phyloP scores from a whole-genome alignment of 2,113 vertebrate species.

The Tragulus kanchil region DNA sequence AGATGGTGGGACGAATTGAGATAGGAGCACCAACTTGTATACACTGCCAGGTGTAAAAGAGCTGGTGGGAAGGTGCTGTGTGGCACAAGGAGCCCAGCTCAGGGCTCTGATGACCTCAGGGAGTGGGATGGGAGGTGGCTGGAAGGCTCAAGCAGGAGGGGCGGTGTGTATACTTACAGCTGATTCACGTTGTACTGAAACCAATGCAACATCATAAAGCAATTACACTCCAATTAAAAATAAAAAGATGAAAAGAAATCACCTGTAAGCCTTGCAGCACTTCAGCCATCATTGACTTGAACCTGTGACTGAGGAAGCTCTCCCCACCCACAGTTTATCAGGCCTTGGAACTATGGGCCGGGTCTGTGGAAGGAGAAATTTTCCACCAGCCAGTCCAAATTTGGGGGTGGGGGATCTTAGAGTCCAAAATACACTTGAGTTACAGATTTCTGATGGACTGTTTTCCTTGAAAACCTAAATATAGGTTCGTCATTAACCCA shows the following conservation, averaged over 20 bases:
- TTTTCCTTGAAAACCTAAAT: background rate
- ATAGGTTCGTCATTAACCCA: background rate
- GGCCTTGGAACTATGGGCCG: background rate
- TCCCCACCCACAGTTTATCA: background rate
- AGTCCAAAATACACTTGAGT: too few relatives aligned
- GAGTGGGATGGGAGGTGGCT: too few relatives aligned
- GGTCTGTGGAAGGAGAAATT: background rate
- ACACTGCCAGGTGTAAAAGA: too few relatives aligned
- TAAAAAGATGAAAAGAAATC: background rate
- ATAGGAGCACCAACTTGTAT: too few relatives aligned
- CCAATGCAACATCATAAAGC: too few relatives aligned
- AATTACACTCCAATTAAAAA: background rate
- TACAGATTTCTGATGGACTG: background rate
- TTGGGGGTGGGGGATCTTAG: background rate
- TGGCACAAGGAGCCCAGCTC: too few relatives aligned
- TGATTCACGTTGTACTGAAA: too few relatives aligned
- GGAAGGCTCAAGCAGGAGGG: too few relatives aligned
- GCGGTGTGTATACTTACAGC: too few relatives aligned
- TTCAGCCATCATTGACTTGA: background rate
- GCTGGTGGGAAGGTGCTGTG: too few relatives aligned
- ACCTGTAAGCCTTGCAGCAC: rapidly evolving
- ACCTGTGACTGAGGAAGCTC: background rate
- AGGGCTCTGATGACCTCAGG: too few relatives aligned
- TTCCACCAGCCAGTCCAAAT: background rate
- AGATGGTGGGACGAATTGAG: too few relatives aligned